phyloP scores from a whole-genome alignment of 2,113 vertebrate genomes.

The Tenrec ecaudatus region DNA sequence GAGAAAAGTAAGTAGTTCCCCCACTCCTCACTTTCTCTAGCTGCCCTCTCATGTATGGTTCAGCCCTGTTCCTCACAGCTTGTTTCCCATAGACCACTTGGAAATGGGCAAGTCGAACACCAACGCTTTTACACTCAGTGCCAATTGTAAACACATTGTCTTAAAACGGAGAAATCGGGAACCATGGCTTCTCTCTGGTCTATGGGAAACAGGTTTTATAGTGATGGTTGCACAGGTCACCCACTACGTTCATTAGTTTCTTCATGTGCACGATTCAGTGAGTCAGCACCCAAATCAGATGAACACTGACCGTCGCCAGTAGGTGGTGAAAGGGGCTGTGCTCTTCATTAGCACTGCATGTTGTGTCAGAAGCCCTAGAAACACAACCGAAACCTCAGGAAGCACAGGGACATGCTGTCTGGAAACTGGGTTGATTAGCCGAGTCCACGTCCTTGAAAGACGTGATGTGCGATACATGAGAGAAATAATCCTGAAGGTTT shows the following conservation, averaged over 20 bases:
- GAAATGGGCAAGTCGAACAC: not conserved
- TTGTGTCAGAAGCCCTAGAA: not conserved
- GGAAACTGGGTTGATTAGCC: slow-evolving; percentile 18
- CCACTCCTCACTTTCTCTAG: not conserved
- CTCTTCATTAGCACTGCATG: slow-evolving; percentile 56
- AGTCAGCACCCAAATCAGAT: slow-evolving; percentile 42
- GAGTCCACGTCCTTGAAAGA: not conserved
- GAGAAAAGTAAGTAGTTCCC: not conserved
- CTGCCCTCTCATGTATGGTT: not conserved
- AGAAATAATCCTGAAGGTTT: slow-evolving; percentile 17
- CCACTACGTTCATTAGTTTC: not conserved
- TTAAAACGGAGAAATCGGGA: not conserved
- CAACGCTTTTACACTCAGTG: not conserved
- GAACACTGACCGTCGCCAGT: not conserved
- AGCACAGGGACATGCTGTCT: slow-evolving; percentile 45
- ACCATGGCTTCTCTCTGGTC: not conserved
- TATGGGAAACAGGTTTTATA: not conserved
- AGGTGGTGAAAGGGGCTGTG: slow-evolving; percentile 20
- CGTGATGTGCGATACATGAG: not conserved
- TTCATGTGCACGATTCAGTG: not conserved
- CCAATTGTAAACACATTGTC: not conserved
- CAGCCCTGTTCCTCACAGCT: not conserved
- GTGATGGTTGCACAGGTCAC: not conserved
- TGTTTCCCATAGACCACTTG: not conserved
- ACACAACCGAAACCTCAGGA: slow-evolving; percentile 9